Evolutionary conservation across 2,113 vertebrate species (phyloP), one percentile per base, ranked within the genome.

Genomic region (Coryphaenoides rupestris): DNA sequence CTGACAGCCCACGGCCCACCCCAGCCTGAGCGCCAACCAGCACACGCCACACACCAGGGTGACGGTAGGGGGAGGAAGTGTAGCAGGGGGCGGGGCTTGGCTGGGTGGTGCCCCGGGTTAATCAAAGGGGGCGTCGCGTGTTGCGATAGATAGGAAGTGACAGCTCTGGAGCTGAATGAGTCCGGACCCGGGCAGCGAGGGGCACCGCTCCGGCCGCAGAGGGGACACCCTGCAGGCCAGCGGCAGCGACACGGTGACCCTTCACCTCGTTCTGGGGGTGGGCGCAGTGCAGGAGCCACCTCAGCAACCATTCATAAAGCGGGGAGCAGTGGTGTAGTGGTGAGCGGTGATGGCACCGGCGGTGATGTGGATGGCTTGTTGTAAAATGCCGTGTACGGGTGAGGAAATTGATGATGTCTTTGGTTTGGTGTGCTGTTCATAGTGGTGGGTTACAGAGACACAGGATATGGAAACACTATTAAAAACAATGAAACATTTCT

Each of bases 61-160:
- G n/a, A 55, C 47, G 13, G 47, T 13, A 50, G 15, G 15, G 21
- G n/a, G 17, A 13, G 3, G 53, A 60, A 62, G 63, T 19, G 17
- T 71, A n/a, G n/a, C n/a, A n/a, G n/a, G n/a, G 62, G 59, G 57
- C 63, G 63, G 73, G 72, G 69, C 77, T 68, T 66, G 72, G 64
- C 33, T 75, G 71, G 60, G 46, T 53, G 70, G 91, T 91, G 89
- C 90, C 92, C n/a, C 79, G 87, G 89, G 86, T 40, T 88, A 93
- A 95, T 95, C 91, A 94, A 94, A 95, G 91, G 84, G 88, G 83
- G 77, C 80, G 70, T 74, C 78, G 79, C 84, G 80, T 78, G 60
- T 62, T 70, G 74, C 91, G 89, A 95, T 88, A 85, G 90, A 96
- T 96, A 87, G 87, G 91, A 92, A 87, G 90, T 89, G 95, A 95